Evolutionary conservation across 2,888 invertebrate genomes (phyloP).

Genomic region (Idaea straminata): DNA sequence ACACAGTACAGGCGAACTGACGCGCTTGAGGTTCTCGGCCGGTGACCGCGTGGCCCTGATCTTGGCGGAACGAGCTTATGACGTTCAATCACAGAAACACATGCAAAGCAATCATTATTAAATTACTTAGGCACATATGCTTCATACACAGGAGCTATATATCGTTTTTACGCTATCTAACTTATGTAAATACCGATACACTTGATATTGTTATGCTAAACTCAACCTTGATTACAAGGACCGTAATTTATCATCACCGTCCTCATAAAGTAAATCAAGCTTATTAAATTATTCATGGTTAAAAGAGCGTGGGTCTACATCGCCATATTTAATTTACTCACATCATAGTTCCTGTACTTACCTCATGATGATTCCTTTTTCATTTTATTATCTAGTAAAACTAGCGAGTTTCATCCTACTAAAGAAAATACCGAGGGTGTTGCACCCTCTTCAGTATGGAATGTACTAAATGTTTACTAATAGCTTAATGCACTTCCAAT

Average conservation of each 20-base stretch:
- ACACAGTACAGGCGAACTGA: constrained; percentile 42
- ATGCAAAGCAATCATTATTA: constrained; percentile 16
- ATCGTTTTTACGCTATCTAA: constrained; percentile 2
- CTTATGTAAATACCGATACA: constrained; percentile 5
- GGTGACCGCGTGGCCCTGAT: constrained; percentile 72
- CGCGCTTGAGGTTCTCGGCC: constrained; percentile 49
- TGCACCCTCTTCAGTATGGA: constrained; percentile 32
- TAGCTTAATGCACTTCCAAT: constrained; percentile 69
- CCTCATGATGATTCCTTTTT: constrained; percentile 21
- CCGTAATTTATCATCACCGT: constrained; percentile 25
- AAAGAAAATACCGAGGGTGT: constrained; percentile 13
- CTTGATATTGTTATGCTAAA: constrained; percentile 16
- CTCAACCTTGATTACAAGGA: constrained; percentile 37
- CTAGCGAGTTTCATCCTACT: neutral
- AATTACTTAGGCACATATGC: constrained; percentile 7
- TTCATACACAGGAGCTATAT: constrained; percentile 3
- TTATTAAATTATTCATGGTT: constrained; percentile 42
- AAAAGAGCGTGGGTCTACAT: constrained; percentile 44
- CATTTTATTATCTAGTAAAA: constrained; percentile 7
- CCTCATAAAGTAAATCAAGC: constrained; percentile 38
- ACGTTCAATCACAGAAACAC: constrained; percentile 38
- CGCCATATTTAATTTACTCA: constrained; percentile 27
- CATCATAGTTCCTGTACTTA: neutral
- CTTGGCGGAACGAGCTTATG: constrained; percentile 57
- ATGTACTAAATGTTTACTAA: constrained; percentile 64